Percentiles rank a stretch among this genome's conserved stretches.
These are phyloP conservation scores for Melanaphis sacchari DNA, from an alignment of 1,140 invertebrate species.

Conservation along the genomic window DNA sequence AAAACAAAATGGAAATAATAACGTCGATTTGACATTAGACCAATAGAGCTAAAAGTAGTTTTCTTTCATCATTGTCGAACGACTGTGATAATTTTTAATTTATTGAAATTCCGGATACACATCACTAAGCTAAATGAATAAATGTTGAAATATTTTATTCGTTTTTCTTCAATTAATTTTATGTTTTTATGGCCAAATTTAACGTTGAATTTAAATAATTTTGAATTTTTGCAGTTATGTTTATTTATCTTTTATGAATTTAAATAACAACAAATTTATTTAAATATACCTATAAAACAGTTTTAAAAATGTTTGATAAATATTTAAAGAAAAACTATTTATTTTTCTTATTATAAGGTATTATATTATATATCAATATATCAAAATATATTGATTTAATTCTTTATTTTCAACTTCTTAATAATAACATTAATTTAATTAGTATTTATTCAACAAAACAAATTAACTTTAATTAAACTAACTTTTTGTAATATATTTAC, in stretches of 20 bases:
- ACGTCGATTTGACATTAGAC: conserved; percentile 27
- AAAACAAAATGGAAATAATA: conserved; percentile 43
- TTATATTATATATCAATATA: background rate
- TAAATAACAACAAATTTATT: background rate
- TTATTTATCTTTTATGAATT: background rate
- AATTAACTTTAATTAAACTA: background rate
- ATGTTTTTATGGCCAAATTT: background rate
- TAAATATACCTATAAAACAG: background rate
- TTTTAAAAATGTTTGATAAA: too few species aligned
- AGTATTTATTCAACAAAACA: background rate
- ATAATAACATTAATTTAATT: background rate
- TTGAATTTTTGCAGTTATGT: background rate
- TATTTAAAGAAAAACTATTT: background rate
- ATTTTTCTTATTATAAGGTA: background rate
- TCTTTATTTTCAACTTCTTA: background rate
- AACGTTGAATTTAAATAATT: background rate
- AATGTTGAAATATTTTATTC: background rate
- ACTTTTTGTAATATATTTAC: background rate
- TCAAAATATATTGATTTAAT: background rate
- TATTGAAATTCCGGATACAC: background rate
- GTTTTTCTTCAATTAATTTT: background rate
- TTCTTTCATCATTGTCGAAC: background rate
- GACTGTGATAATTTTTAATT: conserved; percentile 31
- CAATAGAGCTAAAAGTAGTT: background rate
- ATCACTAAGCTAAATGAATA: background rate